Percentiles rank a stretch among this genome's conserved stretches.
Evolutionary conservation across 2,797 vertebrate genomes (phyloP).

Genomic region (Rhynchonycteris naso): DNA sequence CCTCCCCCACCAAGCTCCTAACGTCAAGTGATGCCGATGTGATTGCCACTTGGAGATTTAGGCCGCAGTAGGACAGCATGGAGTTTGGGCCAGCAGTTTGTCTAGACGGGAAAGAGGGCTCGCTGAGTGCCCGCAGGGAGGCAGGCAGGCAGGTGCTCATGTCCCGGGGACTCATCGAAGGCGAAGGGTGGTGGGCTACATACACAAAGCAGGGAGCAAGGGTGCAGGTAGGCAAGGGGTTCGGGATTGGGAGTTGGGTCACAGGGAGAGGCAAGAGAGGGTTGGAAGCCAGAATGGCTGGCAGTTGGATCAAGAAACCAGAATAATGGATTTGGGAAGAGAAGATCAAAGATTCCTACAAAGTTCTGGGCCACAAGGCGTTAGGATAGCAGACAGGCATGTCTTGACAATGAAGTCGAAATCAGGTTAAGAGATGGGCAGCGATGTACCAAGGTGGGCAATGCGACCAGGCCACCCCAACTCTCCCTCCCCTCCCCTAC

Average conservation of each 20-base stretch:
- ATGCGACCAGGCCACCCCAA: fast-evolving
- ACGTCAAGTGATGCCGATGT: too few relatives aligned
- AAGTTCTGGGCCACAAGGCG: background rate
- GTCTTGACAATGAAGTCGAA: background rate
- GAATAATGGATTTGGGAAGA: background rate
- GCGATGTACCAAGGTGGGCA: background rate
- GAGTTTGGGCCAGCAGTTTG: background rate
- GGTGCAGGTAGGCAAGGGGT: background rate
- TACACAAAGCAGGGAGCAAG: background rate
- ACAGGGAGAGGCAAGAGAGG: background rate
- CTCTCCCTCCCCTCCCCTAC: fast-evolving
- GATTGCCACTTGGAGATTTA: background rate
- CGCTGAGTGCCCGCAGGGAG: background rate
- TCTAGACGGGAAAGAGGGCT: background rate
- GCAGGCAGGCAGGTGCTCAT: background rate
- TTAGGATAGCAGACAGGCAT: background rate
- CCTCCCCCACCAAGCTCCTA: background rate
- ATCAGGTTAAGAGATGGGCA: background rate
- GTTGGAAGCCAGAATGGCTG: background rate
- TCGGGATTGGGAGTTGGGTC: background rate
- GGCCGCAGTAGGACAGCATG: background rate
- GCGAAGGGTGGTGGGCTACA: background rate
- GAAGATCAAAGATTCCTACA: background rate
- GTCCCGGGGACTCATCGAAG: background rate
- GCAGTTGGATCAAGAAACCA: background rate